Evolutionary conservation across 2,797 vertebrate species (phyloP).

Genomic region (Neopelma chrysocephalum): DNA sequence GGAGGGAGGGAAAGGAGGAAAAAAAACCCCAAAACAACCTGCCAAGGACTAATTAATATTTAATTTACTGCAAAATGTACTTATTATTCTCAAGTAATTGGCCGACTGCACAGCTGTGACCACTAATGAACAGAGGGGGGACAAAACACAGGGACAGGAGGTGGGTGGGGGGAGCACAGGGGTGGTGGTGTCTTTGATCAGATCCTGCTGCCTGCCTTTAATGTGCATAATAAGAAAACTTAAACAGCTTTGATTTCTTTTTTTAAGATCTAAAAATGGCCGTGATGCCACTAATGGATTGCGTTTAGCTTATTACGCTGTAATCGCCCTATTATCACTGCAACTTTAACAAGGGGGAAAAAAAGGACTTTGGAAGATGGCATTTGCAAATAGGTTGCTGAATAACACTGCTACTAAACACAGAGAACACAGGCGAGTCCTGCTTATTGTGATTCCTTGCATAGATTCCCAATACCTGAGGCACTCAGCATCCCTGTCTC

Average conservation of each 20-base stretch:
- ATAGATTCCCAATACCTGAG: constrained; percentile 53
- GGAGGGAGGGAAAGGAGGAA: neutral
- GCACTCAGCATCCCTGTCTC: constrained; percentile 45
- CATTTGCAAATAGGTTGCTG: constrained; percentile 58
- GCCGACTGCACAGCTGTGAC: constrained; percentile 72
- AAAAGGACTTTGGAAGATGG: constrained; percentile 47
- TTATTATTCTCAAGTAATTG: constrained; percentile 77
- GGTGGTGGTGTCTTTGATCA: constrained; percentile 60
- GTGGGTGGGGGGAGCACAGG: neutral
- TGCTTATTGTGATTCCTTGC: constrained; percentile 58
- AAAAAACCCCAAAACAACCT: constrained; percentile 22
- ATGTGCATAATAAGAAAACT: constrained; percentile 69
- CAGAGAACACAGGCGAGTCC: neutral
- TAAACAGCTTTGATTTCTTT: constrained; percentile 55
- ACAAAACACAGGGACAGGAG: constrained; percentile 29
- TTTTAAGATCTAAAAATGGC: constrained; percentile 45
- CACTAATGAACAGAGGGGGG: constrained; percentile 71
- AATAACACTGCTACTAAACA: constrained; percentile 37
- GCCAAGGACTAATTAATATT: constrained; percentile 78
- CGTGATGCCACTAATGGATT: constrained; percentile 53
- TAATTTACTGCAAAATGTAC: constrained; percentile 79
- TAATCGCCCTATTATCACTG: constrained; percentile 61
- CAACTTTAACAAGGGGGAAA: constrained; percentile 45
- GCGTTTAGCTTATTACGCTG: constrained; percentile 63
- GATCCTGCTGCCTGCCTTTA: constrained; percentile 41